These are phyloP conservation scores for Drosophila cognata DNA, from an alignment of 2,888 invertebrate genomes.

Conservation along the genomic window DNA sequence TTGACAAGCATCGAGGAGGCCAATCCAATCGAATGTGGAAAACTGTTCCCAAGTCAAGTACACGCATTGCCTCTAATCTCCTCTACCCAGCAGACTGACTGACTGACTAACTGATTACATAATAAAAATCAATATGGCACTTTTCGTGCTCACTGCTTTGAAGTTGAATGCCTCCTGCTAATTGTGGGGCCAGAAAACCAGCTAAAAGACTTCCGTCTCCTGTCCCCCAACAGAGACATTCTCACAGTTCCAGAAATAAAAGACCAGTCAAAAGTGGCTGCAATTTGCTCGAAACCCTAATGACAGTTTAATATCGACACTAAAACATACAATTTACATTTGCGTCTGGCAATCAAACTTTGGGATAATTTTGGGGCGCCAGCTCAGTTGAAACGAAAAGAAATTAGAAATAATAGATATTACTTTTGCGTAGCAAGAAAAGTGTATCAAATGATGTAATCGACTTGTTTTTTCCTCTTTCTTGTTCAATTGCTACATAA, in stretches of 20 bases:
- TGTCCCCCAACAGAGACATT: not conserved
- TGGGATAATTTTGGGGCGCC: conserved; percentile 1
- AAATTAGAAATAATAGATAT: conserved; percentile 6
- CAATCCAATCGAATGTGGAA: conserved; percentile 4
- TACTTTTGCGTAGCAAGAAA: not conserved
- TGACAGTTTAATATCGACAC: conserved; percentile 48
- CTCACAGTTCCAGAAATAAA: conserved; percentile 27
- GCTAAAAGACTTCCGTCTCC: not conserved
- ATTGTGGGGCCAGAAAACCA: conserved; percentile 29
- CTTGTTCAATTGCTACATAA: too few species aligned
- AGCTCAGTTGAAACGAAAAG: not conserved
- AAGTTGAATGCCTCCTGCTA: conserved; percentile 51
- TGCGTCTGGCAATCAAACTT: conserved; percentile 21
- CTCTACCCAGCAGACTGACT: conserved; percentile 10
- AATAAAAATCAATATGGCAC: conserved; percentile 67
- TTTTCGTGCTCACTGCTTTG: conserved; percentile 34
- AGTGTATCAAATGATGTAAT: not conserved
- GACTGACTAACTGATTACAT: conserved; percentile 34
- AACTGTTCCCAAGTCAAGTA: conserved; percentile 41
- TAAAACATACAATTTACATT: conserved; percentile 41
- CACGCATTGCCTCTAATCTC: conserved; percentile 57
- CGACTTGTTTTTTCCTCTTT: not conserved
- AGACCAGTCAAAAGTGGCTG: conserved; percentile 30
- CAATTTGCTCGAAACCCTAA: conserved; percentile 36
- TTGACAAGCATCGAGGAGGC: conserved; percentile 14